Percentiles rank a stretch among this genome's conserved stretches.
Conservation (phyloP, 2,113 vertebrate genomes). For the Stegostoma tigrinum region DNA sequence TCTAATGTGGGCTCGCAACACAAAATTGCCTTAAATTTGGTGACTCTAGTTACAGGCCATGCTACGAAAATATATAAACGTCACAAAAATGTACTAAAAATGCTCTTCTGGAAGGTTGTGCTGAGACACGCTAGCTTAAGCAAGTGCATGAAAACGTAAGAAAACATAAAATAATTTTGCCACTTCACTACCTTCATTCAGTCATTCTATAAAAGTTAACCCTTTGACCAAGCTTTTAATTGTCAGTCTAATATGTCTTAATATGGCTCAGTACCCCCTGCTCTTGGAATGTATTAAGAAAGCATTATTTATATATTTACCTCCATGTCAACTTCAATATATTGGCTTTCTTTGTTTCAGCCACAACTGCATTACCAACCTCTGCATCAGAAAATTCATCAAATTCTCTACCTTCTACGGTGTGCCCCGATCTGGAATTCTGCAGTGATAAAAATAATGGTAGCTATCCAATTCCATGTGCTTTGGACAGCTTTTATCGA, state of each 20-base stretch:
- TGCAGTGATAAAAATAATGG: neutral
- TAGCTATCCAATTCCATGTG: neutral
- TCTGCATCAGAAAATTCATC: neutral
- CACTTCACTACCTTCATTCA: neutral
- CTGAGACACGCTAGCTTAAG: neutral
- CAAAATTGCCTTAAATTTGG: neutral
- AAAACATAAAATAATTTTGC: neutral
- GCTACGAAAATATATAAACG: neutral
- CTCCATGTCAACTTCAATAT: neutral
- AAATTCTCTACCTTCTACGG: neutral
- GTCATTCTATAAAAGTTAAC: neutral
- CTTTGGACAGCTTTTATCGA: constrained; percentile 4
- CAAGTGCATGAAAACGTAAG: neutral
- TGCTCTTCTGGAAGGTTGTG: neutral
- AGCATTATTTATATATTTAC: neutral
- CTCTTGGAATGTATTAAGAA: neutral
- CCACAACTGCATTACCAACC: neutral
- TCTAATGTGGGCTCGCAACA: neutral
- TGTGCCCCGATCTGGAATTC: neutral
- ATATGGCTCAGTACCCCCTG: neutral
- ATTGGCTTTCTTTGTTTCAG: neutral
- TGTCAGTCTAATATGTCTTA: neutral
- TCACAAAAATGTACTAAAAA: neutral
- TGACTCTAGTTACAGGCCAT: neutral
- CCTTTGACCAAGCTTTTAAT: neutral